These are phyloP conservation scores for Apamea monoglypha DNA, from an alignment of 2,888 invertebrate genomes.

Conservation along the genomic window DNA sequence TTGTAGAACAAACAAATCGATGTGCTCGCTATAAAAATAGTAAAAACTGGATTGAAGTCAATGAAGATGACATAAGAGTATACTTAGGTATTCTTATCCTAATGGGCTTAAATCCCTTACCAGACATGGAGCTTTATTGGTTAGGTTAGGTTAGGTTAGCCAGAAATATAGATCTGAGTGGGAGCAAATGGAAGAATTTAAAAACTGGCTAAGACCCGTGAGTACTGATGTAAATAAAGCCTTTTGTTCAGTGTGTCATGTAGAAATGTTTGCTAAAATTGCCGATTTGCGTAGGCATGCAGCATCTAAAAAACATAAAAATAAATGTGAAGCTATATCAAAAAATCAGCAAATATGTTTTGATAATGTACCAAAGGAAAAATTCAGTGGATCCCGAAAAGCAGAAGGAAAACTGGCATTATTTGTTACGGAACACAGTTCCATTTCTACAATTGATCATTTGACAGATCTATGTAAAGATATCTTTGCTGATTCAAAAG, in stretches of 20 bases:
- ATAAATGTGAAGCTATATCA: not conserved
- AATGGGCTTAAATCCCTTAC: constrained; percentile 65
- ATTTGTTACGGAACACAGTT: constrained; percentile 3
- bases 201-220: no score
- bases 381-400: no score
- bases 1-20: constrained; percentile 44
- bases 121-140: constrained; percentile 65
- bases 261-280: no score
- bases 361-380: not conserved
- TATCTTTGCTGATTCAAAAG: no score
- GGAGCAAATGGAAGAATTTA: no score
- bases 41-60: constrained; percentile 61
- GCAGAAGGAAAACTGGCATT: not conserved
- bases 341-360: constrained; percentile 5
- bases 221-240: no score
- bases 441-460: not conserved
- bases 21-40: constrained; percentile 63
- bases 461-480: no score
- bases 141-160: no score
- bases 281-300: no score
- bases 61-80: constrained; percentile 63
- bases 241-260: no score
- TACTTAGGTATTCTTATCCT: constrained; percentile 70
- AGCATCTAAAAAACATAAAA: no score
- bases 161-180: not conserved